Conservation (phyloP, 37 sponge, comb jelly and placozoan genomes). For the Hormiphora californensis region DNA sequence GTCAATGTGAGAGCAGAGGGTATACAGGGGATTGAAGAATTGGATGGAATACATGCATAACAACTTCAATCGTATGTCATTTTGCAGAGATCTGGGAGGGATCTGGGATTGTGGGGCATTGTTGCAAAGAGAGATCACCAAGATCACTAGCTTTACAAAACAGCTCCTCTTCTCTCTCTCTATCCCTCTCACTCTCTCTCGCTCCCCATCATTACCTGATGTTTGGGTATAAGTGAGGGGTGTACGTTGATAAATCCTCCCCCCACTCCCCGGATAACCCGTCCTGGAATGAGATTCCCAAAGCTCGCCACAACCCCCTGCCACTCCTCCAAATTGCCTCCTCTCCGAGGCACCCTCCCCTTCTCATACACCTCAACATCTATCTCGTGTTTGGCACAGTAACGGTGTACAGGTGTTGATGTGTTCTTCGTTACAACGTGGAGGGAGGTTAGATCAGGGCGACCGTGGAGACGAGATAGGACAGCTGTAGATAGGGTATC, state of each 20-base stretch:
- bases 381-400: neutral
- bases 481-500: slow-evolving; percentile 14
- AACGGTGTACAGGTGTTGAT: neutral
- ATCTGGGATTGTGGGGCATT: too few species aligned
- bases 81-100: too few species aligned
- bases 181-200: too few species aligned
- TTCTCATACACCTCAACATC: neutral
- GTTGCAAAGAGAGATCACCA: too few species aligned
- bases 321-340: neutral
- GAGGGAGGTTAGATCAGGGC: neutral
- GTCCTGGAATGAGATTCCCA: neutral
- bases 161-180: too few species aligned
- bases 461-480: neutral
- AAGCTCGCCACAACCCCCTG: neutral
- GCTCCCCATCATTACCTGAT: slow-evolving; percentile 11
- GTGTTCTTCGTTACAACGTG: neutral
- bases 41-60: too few species aligned
- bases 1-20: too few species aligned
- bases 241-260: neutral
- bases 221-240: slow-evolving; percentile 14
- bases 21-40: too few species aligned
- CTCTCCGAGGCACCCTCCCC: neutral
- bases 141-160: too few species aligned
- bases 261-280: neutral
- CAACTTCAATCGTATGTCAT: too few species aligned